Conservation (phyloP, 2,888 invertebrate genomes). For the Ormyrus labotus region DNA sequence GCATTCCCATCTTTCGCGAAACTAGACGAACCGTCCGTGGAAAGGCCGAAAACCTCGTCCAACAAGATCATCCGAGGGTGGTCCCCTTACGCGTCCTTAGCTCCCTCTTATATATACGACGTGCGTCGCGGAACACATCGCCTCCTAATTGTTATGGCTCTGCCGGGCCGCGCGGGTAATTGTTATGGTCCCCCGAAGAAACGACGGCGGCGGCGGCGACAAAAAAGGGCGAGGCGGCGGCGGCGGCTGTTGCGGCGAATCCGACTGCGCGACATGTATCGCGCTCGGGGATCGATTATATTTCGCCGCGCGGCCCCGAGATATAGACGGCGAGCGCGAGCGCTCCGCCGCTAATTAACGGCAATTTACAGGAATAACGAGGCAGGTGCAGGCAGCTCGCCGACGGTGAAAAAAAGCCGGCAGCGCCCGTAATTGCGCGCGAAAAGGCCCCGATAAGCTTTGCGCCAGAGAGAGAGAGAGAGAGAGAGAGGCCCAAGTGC, state of each 20-base stretch:
- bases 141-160: constrained; percentile 68
- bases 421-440: constrained; percentile 46
- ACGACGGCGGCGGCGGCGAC: constrained; percentile 44
- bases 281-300: constrained; percentile 42
- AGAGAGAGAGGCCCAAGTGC: neutral
- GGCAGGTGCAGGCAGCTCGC: constrained; percentile 50
- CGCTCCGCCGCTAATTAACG: constrained; percentile 64
- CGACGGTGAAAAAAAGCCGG: constrained; percentile 3
- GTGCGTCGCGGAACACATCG: neutral
- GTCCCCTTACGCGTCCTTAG: too few relatives aligned
- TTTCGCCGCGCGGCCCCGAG: constrained; percentile 47
- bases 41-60: too few relatives aligned
- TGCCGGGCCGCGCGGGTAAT: constrained; percentile 57
- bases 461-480: too few relatives aligned
- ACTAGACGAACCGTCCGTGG: too few relatives aligned
- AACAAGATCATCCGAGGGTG: too few relatives aligned
- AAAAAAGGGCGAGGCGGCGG: neutral
- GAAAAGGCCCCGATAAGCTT: constrained; percentile 32
- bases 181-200: constrained; percentile 55
- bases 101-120: too few relatives aligned
- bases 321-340: neutral
- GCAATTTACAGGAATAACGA: constrained; percentile 67
- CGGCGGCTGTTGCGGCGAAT: constrained; percentile 1
- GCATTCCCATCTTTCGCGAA: too few relatives aligned
- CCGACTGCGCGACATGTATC: constrained; percentile 37